phyloP scores from a whole-genome alignment of 2,797 vertebrate species.

The Takifugu ocellatus region DNA sequence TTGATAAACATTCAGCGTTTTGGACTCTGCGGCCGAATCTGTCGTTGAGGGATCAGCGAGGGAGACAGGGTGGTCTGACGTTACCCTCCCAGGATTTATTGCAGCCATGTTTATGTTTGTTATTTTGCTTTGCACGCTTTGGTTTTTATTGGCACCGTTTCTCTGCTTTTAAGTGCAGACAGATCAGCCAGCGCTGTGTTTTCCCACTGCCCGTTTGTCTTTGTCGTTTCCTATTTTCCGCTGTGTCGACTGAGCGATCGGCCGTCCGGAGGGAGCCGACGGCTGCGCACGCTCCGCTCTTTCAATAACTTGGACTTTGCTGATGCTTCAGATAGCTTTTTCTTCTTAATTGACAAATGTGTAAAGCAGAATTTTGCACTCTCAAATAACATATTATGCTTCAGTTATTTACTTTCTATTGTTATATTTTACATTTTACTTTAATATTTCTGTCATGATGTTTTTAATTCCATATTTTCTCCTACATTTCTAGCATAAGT shows the following conservation, averaged over 20 bases:
- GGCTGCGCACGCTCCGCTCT: background rate
- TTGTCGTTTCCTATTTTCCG: background rate
- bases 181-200: background rate
- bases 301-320: background rate
- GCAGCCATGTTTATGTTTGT: slow-evolving; percentile 25
- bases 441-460: too few species aligned
- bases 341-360: too few species aligned
- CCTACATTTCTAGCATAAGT: too few species aligned
- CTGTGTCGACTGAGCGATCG: too few species aligned
- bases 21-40: slow-evolving; percentile 45
- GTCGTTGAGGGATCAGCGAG: slow-evolving; percentile 39
- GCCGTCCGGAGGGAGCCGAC: background rate
- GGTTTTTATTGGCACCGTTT: slow-evolving; percentile 10
- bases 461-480: too few species aligned
- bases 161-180: too few species aligned
- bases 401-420: too few species aligned
- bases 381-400: too few species aligned
- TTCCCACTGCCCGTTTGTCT: slow-evolving; percentile 4
- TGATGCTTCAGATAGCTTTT: background rate
- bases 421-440: too few species aligned
- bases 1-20: slow-evolving; percentile 54
- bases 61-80: slow-evolving; percentile 25
- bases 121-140: slow-evolving; percentile 22
- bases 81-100: slow-evolving; percentile 27
- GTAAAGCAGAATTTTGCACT: too few species aligned